Percentiles rank a stretch among this genome's conserved stretches.
These are phyloP conservation scores for Erythrocebus patas DNA, from an alignment of 2,113 vertebrate genomes.

Conservation along the genomic window DNA sequence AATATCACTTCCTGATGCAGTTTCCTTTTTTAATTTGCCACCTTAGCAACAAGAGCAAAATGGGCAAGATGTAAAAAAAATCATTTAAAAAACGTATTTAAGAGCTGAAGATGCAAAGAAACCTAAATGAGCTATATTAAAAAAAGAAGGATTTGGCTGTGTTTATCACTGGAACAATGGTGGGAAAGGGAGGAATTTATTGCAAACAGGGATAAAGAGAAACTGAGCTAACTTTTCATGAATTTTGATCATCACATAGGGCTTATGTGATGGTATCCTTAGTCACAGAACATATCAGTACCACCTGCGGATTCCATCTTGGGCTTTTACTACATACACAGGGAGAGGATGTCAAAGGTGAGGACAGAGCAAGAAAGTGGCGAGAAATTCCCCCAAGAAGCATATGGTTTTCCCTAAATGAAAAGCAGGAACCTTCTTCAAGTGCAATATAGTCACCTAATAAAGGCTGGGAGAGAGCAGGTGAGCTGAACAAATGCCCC, in stretches of 20 bases:
- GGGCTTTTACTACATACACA: not conserved
- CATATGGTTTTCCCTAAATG: not conserved
- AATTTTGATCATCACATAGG: not conserved
- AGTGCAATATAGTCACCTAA: not conserved
- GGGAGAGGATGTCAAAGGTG: not conserved
- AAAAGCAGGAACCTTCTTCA: not conserved
- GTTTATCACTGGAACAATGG: not conserved
- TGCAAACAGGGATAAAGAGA: not conserved
- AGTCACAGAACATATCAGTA: not conserved
- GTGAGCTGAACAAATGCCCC: not conserved
- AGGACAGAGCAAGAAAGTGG: not conserved
- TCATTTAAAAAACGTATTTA: not conserved
- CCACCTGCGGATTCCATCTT: not conserved
- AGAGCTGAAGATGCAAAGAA: not conserved
- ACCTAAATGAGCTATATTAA: not conserved
- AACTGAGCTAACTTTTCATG: not conserved
- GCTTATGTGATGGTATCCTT: not conserved
- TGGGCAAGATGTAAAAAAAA: not conserved
- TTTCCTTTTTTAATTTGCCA: constrained; percentile 8
- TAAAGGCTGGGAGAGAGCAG: not conserved
- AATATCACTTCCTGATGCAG: not conserved
- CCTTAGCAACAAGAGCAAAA: not conserved
- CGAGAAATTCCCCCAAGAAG: not conserved
- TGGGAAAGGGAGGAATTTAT: not conserved
- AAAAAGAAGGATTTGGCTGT: not conserved